phyloP scores from a whole-genome alignment of 2,797 vertebrate species.

The Poeciliopsis turneri region DNA sequence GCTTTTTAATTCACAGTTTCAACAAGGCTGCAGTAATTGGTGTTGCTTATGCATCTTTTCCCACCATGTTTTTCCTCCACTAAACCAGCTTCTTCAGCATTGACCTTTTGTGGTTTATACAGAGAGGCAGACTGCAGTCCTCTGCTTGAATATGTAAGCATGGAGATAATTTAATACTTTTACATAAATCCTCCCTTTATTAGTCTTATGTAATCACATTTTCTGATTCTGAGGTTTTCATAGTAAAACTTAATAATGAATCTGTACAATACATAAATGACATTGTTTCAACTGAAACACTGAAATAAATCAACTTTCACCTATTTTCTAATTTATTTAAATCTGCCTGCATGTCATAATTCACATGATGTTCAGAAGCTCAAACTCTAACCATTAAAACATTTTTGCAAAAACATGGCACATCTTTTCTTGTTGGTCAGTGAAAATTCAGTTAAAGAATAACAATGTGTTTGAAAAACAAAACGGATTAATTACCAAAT shows the following conservation, averaged over 20 bases:
- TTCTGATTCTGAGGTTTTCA: neutral
- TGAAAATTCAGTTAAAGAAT: neutral
- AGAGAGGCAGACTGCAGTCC: neutral
- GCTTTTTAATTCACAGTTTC: neutral
- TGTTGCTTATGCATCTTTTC: neutral
- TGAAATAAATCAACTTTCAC: neutral
- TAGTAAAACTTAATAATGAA: neutral
- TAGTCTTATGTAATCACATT: neutral
- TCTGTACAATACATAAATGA: neutral
- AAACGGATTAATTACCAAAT: neutral
- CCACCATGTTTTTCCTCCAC: neutral
- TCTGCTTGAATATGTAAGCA: neutral
- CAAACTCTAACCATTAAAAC: neutral
- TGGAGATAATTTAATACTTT: neutral
- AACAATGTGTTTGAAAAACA: neutral
- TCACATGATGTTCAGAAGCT: neutral
- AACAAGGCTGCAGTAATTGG: neutral
- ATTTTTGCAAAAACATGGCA: neutral
- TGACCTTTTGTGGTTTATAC: neutral
- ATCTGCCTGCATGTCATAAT: neutral
- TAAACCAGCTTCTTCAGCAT: neutral
- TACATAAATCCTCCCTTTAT: neutral
- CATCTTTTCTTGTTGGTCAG: neutral
- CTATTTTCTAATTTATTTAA: neutral
- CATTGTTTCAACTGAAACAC: neutral